Evolutionary conservation across 1,140 invertebrate genomes (phyloP).

Genomic region (Drosophila insularis): DNA sequence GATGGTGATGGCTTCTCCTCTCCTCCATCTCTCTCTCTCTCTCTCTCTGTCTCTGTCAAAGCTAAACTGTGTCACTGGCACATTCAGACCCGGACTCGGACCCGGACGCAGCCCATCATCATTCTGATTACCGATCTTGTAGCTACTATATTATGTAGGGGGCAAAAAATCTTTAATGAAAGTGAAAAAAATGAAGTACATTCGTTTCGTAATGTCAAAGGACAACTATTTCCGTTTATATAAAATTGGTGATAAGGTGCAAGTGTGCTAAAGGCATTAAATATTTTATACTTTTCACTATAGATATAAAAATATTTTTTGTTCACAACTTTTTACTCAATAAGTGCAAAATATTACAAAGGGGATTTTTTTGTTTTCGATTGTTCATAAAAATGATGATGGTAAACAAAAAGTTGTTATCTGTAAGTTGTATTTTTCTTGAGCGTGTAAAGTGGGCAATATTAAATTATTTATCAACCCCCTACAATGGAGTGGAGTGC

Average conservation of each 20-base stretch:
- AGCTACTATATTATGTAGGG: neutral
- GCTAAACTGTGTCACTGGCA: slow-evolving; percentile 66
- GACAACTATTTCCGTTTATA: no score
- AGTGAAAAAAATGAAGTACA: neutral
- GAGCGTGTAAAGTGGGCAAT: no score
- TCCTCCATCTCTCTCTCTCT: neutral
- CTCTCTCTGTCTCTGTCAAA: neutral
- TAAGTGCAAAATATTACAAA: neutral
- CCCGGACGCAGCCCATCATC: slow-evolving; percentile 42
- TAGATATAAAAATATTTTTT: neutral
- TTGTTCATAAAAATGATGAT: neutral
- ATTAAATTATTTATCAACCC: no score
- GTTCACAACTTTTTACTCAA: neutral
- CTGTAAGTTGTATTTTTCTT: neutral
- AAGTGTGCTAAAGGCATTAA: neutral
- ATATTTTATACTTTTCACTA: neutral
- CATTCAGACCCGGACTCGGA: slow-evolving; percentile 21
- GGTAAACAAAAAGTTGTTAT: neutral
- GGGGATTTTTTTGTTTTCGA: neutral
- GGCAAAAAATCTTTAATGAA: neutral
- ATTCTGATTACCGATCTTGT: slow-evolving; percentile 26
- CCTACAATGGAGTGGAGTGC: no score
- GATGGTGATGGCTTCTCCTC: neutral
- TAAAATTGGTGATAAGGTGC: neutral
- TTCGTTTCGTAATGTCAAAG: neutral